Evolutionary conservation across 2,888 invertebrate genomes (phyloP), one percentile per base, ranked within the genome.

Genomic region (Sphaeridia pumilis): DNA sequence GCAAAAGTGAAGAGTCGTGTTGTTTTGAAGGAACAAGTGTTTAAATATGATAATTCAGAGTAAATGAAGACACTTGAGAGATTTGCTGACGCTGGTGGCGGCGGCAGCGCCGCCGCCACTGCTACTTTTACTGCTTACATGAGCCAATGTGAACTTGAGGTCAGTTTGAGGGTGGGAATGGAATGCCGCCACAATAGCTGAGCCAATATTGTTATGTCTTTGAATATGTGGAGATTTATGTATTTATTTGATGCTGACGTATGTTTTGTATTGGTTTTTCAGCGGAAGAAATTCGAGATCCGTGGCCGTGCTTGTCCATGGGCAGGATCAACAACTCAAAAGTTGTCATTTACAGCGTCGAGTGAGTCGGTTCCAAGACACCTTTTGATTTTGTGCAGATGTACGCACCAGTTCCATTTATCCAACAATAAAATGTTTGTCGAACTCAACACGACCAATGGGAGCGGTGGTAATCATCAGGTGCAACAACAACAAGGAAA

Each of bases 211-310:
- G n/a, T 10, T 22, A 25, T 25, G 26, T 43, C 2, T 7, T n/a
- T n/a, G n/a, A n/a, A n/a, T n/a, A n/a, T n/a, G n/a, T n/a, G n/a
- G n/a, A n/a, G n/a, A n/a, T n/a, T 43, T 46, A 28, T 3, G 10
- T 31, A 20, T 26, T 48, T 38, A 14, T 36, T 42, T 34, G n/a
- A 35, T 31, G 28, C 22, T 36, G 12, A 47, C 36, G 22, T 24
- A 27, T 27, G 31, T 31, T 10, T 31, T 7, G 14, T 38, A 17
- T 38, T 38, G 7, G 7, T 14, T 5, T 49, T 70, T 1, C 70
- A 80, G 78, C 81, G 92, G 68, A 94, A 94, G 73, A 95, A 94
- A 73, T 94, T 97, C 72, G 93, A 94, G 74, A 90, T 95, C 66
- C 82, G 89, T 58, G 87, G 89, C 10, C 84, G 87, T 53, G 88